Evolutionary conservation across 2,113 vertebrate genomes (phyloP).

Genomic region (Hippolais icterina): DNA sequence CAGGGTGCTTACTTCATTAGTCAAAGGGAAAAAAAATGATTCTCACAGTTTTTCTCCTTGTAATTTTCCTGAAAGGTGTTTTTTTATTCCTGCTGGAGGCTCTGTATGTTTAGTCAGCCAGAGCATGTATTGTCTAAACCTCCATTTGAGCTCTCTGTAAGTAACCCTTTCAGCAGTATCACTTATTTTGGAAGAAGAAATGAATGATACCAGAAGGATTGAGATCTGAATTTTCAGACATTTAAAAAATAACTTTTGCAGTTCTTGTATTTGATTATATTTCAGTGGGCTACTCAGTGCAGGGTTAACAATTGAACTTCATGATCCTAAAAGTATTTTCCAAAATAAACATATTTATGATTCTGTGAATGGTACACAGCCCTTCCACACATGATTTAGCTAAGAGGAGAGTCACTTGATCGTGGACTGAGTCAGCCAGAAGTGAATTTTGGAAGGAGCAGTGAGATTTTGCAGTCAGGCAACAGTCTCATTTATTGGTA

Average conservation of each 20-base stretch:
- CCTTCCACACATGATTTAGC: neutral
- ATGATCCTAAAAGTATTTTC: neutral
- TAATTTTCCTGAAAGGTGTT: neutral
- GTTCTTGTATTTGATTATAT: neutral
- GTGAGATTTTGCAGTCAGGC: neutral
- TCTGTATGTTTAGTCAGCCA: neutral
- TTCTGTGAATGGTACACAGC: neutral
- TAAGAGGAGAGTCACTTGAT: neutral
- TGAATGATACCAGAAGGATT: neutral
- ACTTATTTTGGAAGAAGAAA: neutral
- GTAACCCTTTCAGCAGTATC: neutral
- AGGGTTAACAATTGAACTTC: neutral
- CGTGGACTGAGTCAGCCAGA: neutral
- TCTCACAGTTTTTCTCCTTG: neutral
- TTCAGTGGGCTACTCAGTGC: neutral
- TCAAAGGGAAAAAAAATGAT: neutral
- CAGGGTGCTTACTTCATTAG: slow-evolving; percentile 38
- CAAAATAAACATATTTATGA: neutral
- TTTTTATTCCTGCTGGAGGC: neutral
- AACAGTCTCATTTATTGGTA: neutral
- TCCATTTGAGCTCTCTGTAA: neutral
- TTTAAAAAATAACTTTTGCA: neutral
- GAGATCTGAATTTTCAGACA: neutral
- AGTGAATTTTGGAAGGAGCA: neutral
- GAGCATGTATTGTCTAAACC: neutral